Conservation (phyloP, 2,113 vertebrate genomes). For the Panthera leo region DNA sequence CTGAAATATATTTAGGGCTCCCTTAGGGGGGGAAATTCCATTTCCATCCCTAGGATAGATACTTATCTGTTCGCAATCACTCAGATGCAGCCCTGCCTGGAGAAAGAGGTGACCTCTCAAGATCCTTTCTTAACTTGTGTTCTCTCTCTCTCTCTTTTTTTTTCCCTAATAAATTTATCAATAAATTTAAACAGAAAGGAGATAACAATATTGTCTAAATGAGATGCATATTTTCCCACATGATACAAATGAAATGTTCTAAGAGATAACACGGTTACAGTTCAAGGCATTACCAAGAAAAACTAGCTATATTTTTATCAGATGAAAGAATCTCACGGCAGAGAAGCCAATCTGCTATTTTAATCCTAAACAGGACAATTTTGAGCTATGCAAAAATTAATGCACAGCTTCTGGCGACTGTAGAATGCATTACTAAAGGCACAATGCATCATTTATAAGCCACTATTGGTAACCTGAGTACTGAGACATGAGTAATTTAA, state of each 20-base stretch:
- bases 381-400: slow-evolving; percentile 17
- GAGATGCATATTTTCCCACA: neutral
- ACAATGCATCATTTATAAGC: neutral
- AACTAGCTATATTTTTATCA: slow-evolving; percentile 17
- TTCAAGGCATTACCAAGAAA: slow-evolving; percentile 46
- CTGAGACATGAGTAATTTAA: neutral
- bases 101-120: slow-evolving; percentile 37
- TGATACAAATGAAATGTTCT: slow-evolving; percentile 28
- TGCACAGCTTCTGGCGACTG: neutral
- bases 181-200: slow-evolving; percentile 3
- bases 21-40: slow-evolving; percentile 14
- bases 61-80: slow-evolving; percentile 51
- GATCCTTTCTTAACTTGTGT: neutral
- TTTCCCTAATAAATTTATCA: slow-evolving; percentile 18
- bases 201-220: neutral
- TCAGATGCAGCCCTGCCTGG: neutral
- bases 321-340: neutral
- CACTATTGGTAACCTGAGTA: neutral
- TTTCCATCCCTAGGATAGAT: slow-evolving; percentile 42
- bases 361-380: neutral
- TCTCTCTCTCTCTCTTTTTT: neutral
- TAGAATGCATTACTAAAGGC: neutral
- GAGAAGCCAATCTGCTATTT: slow-evolving; percentile 9
- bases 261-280: neutral
- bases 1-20: slow-evolving; percentile 54